Evolutionary conservation across 2,113 vertebrate genomes (phyloP).

Genomic region (Microcebus tavaratra): DNA sequence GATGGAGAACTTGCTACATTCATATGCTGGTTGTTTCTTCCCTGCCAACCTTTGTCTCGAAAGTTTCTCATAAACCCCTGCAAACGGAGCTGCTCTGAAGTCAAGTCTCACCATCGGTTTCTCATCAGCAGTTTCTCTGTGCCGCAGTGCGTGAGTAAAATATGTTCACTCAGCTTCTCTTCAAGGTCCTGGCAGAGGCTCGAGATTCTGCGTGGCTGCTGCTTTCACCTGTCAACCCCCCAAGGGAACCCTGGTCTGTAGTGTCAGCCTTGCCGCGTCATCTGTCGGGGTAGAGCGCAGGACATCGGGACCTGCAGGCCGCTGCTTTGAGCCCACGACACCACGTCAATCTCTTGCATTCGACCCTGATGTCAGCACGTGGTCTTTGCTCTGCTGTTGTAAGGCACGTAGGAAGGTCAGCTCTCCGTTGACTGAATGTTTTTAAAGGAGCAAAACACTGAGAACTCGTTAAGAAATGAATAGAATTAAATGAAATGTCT

Average conservation of each 20-base stretch:
- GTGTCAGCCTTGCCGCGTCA: neutral
- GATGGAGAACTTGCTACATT: neutral
- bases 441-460: neutral
- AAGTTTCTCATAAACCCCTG: neutral
- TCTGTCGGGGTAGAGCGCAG: neutral
- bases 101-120: neutral
- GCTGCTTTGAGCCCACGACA: neutral
- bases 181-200: neutral
- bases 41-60: neutral
- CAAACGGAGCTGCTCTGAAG: neutral
- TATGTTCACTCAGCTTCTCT: neutral
- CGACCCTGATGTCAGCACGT: too few species aligned
- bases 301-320: fast-evolving
- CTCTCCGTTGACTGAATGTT: neutral
- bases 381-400: neutral
- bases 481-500: neutral
- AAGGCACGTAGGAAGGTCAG: neutral
- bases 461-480: neutral
- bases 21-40: neutral
- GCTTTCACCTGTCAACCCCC: neutral
- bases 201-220: neutral
- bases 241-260: neutral
- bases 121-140: neutral
- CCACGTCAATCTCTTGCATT: neutral
- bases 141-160: too few species aligned